Conservation (phyloP, 2,797 vertebrate genomes). For the Dromococcyx pavoninus region DNA sequence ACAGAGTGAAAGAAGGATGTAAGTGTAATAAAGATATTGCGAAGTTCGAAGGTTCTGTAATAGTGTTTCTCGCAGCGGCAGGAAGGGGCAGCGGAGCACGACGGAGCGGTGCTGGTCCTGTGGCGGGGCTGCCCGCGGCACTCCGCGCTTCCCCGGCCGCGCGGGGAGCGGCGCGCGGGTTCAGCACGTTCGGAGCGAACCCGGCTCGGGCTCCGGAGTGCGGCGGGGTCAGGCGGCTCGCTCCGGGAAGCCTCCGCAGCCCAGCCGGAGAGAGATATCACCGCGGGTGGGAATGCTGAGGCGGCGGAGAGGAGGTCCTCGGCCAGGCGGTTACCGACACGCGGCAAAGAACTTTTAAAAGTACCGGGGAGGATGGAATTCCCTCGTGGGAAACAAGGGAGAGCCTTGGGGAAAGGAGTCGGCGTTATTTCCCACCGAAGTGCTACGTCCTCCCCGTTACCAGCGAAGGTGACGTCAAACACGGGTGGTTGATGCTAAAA, state of each 20-base stretch:
- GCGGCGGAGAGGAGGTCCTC: neutral
- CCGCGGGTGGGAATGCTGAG: neutral
- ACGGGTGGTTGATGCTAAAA: conserved; percentile 10
- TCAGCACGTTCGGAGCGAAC: rapidly evolving
- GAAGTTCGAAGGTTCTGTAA: neutral
- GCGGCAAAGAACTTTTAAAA: neutral
- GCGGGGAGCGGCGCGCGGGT: neutral
- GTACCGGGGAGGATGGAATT: neutral
- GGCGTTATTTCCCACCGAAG: neutral
- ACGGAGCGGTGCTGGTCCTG: neutral
- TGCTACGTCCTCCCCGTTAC: neutral
- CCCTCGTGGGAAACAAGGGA: neutral
- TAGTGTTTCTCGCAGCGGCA: neutral
- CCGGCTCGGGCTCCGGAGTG: neutral
- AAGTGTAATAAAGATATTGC: neutral
- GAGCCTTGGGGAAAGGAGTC: neutral
- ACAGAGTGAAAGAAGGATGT: neutral
- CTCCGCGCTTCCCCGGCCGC: neutral
- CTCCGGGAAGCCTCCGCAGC: neutral
- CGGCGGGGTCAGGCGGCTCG: neutral
- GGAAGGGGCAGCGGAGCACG: neutral
- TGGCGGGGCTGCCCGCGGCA: neutral
- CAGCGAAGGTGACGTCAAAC: conserved; percentile 36
- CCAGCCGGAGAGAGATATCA: neutral
- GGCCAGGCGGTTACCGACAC: neutral